Conservation (phyloP, 2,888 invertebrate species). For the Crioceris asparagi region DNA sequence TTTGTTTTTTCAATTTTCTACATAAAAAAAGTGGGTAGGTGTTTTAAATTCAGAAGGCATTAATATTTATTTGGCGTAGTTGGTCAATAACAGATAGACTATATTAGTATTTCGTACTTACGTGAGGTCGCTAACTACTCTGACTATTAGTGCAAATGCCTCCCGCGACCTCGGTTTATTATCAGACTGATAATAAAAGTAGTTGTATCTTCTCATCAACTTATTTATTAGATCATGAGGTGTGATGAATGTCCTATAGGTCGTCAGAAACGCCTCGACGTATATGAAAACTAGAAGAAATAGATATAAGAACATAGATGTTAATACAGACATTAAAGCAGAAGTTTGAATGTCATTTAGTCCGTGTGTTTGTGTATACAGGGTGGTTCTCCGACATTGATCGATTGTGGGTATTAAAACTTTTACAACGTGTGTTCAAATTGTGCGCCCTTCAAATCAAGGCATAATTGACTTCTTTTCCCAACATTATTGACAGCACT, state of each 20-base stretch:
- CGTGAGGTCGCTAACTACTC: conserved; percentile 95
- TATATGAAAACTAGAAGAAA: conserved; percentile 68
- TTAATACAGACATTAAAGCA: too few species aligned
- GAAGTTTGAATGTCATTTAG: too few species aligned
- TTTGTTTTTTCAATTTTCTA: not conserved
- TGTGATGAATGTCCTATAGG: conserved; percentile 90
- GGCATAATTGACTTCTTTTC: too few species aligned
- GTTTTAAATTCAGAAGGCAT: not conserved
- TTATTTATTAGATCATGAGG: conserved; percentile 79
- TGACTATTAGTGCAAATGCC: conserved; percentile 83
- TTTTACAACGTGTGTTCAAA: too few species aligned
- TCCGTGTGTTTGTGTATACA: too few species aligned
- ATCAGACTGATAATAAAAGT: conserved; percentile 61
- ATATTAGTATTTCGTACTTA: conserved; percentile 43
- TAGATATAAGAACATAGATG: not conserved
- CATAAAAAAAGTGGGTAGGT: not conserved
- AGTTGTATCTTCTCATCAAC: conserved; percentile 67
- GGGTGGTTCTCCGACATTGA: too few species aligned
- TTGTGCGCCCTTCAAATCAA: too few species aligned
- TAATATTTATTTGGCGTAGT: not conserved
- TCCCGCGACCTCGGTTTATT: conserved; percentile 72
- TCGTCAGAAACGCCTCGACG: conserved; percentile 96
- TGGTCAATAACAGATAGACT: not conserved
- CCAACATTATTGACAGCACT: too few species aligned
- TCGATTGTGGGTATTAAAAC: too few species aligned